Evolutionary conservation across 2,113 vertebrate species (phyloP).

Genomic region (Sigmodon hispidus): DNA sequence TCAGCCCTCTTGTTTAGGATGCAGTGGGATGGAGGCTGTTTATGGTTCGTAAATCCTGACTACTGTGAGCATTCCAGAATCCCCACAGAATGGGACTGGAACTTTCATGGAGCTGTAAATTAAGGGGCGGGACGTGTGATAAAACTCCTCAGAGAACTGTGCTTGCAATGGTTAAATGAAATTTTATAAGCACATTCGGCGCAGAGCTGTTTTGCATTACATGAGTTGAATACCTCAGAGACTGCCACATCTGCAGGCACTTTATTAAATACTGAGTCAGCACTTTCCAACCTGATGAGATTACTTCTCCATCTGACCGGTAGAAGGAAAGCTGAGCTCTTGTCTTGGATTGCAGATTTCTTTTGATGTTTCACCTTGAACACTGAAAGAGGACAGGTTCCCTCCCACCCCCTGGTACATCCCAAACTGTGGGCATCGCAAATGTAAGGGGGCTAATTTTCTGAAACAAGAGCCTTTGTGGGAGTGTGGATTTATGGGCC

Average conservation of each 20-base stretch:
- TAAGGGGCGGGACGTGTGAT: slow-evolving; percentile 78
- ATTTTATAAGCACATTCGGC: slow-evolving; percentile 88
- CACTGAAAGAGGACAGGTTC: slow-evolving; percentile 79
- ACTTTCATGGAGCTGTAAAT: slow-evolving; percentile 88
- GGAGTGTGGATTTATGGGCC: slow-evolving; percentile 73
- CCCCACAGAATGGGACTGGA: slow-evolving; percentile 78
- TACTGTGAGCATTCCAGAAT: slow-evolving; percentile 85
- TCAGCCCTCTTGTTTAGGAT: slow-evolving; percentile 85
- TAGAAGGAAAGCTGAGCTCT: slow-evolving; percentile 90
- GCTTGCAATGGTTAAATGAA: slow-evolving; percentile 90
- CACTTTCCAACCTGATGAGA: slow-evolving; percentile 94
- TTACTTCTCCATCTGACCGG: slow-evolving; percentile 95
- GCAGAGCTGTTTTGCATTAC: slow-evolving; percentile 95
- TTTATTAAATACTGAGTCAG: slow-evolving; percentile 95
- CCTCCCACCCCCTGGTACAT: not conserved
- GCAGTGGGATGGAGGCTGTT: slow-evolving; percentile 85
- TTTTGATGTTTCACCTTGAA: slow-evolving; percentile 92
- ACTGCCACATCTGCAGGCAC: slow-evolving; percentile 95
- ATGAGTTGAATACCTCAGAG: slow-evolving; percentile 95
- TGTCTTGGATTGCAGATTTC: slow-evolving; percentile 88
- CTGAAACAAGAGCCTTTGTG: slow-evolving; percentile 71
- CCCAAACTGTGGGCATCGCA: slow-evolving; percentile 43
- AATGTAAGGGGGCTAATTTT: slow-evolving; percentile 64
- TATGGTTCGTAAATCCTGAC: slow-evolving; percentile 88
- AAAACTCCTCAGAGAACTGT: slow-evolving; percentile 86